These are phyloP conservation scores for Sebastiscus albofasciatus DNA, from an alignment of 2,797 vertebrate species.

Conservation along the genomic window DNA sequence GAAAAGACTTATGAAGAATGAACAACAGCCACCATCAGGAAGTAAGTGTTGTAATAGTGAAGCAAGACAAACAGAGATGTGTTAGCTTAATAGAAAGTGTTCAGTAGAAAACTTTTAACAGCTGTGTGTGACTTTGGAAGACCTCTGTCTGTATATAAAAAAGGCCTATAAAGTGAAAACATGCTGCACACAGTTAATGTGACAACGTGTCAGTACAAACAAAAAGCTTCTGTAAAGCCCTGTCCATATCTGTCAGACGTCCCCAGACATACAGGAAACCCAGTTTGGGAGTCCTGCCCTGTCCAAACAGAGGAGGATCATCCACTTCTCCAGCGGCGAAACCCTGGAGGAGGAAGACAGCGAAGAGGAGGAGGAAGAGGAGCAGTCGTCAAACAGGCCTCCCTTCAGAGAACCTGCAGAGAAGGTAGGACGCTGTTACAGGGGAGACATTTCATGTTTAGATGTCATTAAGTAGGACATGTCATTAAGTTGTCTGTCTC, in stretches of 20 bases:
- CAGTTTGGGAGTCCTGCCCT: slow-evolving; percentile 5
- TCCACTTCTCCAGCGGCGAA: slow-evolving; percentile 86
- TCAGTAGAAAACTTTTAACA: not conserved
- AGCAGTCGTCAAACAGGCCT: slow-evolving; percentile 3
- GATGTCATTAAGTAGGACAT: not conserved
- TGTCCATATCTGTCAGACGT: slow-evolving; percentile 26
- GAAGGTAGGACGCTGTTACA: slow-evolving; percentile 42
- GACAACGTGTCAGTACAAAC: not conserved
- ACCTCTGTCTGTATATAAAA: not conserved
- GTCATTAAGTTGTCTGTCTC: not conserved
- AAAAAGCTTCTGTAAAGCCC: not conserved
- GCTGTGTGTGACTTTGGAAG: not conserved
- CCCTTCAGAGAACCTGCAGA: slow-evolving; percentile 48
- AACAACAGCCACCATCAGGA: slow-evolving; percentile 45
- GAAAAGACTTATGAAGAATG: slow-evolving; percentile 47
- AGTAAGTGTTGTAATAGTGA: slow-evolving; percentile 69
- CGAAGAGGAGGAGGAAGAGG: slow-evolving; percentile 64
- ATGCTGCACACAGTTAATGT: not conserved
- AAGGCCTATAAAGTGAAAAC: not conserved
- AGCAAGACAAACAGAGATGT: slow-evolving; percentile 2
- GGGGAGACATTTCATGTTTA: not conserved
- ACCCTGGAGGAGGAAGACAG: slow-evolving; percentile 80
- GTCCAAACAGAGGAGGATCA: slow-evolving; percentile 66
- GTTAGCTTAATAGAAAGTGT: not conserved
- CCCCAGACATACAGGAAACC: slow-evolving; percentile 35